These are phyloP conservation scores for Acanthoscelides obtectus DNA, from an alignment of 2,888 invertebrate species.

Conservation along the genomic window DNA sequence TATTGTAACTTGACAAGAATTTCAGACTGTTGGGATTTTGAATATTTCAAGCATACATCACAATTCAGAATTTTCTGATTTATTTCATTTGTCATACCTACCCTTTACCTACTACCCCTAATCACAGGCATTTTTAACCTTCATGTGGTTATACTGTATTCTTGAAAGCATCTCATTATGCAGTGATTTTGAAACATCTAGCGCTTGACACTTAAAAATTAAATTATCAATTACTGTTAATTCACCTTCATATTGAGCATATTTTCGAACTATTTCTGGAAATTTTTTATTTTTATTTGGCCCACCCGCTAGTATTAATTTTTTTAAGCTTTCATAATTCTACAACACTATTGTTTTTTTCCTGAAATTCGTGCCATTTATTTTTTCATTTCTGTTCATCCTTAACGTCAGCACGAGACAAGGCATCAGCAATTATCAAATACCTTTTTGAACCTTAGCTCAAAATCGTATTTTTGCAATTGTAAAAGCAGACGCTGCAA, in stretches of 20 bases:
- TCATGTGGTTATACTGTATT: conserved; percentile 18
- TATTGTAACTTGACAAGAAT: conserved; percentile 10
- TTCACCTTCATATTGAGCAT: conserved; percentile 13
- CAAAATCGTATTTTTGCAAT: too few species aligned
- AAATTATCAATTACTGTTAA: conserved; percentile 15
- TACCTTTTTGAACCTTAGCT: too few species aligned
- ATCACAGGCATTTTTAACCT: conserved; percentile 23
- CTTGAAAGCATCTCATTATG: conserved; percentile 13
- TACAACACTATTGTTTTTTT: too few species aligned
- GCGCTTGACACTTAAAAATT: conserved; percentile 17
- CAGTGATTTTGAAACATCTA: conserved; percentile 17
- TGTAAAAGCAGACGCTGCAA: too few species aligned
- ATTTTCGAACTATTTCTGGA: conserved; percentile 11
- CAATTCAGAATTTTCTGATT: conserved; percentile 6
- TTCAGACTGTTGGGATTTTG: conserved; percentile 13
- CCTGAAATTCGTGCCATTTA: too few species aligned
- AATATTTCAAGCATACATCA: conserved; percentile 7
- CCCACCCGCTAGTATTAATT: too few species aligned
- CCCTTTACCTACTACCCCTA: conserved; percentile 28
- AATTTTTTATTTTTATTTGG: conserved; percentile 19
- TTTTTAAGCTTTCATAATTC: too few species aligned
- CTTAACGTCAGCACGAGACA: too few species aligned
- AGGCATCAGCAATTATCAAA: too few species aligned
- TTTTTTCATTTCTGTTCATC: too few species aligned
- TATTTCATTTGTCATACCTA: conserved; percentile 20